phyloP scores from a whole-genome alignment of 2,888 invertebrate species.

The Acrobasis suavella region DNA sequence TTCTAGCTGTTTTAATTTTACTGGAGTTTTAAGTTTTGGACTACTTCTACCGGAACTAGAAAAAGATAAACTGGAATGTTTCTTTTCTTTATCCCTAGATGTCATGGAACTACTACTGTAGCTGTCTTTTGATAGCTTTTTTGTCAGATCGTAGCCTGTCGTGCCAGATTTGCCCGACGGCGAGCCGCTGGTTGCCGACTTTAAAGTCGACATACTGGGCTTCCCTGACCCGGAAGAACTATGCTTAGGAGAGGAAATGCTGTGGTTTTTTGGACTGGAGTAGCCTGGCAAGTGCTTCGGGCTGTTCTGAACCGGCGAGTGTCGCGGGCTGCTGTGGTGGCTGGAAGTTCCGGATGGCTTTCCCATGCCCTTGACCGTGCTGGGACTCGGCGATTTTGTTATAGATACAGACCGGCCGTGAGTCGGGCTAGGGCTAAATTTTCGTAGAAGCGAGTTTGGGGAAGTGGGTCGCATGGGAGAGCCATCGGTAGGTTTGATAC shows the following conservation, averaged over 20 bases:
- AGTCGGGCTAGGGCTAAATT: conserved; percentile 88
- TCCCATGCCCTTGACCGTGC: conserved; percentile 64
- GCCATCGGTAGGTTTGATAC: conserved; percentile 86
- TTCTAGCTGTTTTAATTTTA: conserved; percentile 87
- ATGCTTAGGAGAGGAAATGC: conserved; percentile 91
- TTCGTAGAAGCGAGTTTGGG: conserved; percentile 85
- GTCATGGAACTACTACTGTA: conserved; percentile 65
- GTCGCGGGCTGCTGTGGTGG: conserved; percentile 87
- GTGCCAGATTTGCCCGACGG: conserved; percentile 84
- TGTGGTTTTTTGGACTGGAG: conserved; percentile 90
- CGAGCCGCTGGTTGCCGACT: conserved; percentile 88
- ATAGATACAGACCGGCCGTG: conserved; percentile 84
- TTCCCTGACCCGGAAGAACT: conserved; percentile 89
- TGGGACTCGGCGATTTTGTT: conserved; percentile 83
- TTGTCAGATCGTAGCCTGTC: conserved; percentile 79
- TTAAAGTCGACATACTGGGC: conserved; percentile 93
- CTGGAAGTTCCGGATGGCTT: conserved; percentile 78
- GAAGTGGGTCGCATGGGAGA: conserved; percentile 86
- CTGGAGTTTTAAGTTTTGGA: conserved; percentile 86
- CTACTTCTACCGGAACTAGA: conserved; percentile 83
- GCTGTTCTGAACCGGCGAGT: conserved; percentile 89
- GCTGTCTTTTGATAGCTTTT: conserved; percentile 79
- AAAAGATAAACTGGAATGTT: conserved; percentile 76
- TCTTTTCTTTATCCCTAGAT: conserved; percentile 81
- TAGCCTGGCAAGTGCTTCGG: conserved; percentile 88